A percentile compares a stretch with the other conserved stretches of the same genome.
These are phyloP conservation scores for Hippocampus kuda DNA, from an alignment of 2,797 vertebrate species.

Conservation along the genomic window DNA sequence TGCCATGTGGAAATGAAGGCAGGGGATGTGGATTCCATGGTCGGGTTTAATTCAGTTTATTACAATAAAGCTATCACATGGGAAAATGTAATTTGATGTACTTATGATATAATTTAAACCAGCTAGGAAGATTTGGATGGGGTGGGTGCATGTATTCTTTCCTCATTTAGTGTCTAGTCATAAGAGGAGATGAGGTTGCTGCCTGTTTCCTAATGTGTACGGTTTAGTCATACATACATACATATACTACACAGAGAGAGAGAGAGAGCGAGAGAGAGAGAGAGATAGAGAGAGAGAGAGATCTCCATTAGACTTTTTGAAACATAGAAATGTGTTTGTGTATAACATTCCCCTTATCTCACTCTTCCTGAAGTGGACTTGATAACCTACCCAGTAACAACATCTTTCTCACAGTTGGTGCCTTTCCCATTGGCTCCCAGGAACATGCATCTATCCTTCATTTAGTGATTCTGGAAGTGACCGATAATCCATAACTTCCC, in stretches of 20 bases:
- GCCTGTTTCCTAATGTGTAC: not conserved
- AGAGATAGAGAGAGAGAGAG: too few species aligned
- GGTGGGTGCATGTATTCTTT: not conserved
- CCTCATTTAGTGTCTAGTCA: not conserved
- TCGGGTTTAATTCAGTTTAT: slow-evolving; percentile 15
- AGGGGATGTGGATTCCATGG: slow-evolving; percentile 5
- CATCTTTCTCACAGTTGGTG: slow-evolving; percentile 14
- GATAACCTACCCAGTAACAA: slow-evolving; percentile 14
- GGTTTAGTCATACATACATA: not conserved
- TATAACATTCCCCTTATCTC: slow-evolving; percentile 4
- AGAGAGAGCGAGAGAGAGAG: too few species aligned
- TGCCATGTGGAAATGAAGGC: slow-evolving; percentile 29
- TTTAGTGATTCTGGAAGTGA: slow-evolving; percentile 64
- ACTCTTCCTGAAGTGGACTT: slow-evolving; percentile 25
- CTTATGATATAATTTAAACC: slow-evolving; percentile 1
- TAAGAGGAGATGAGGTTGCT: too few species aligned
- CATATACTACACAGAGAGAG: too few species aligned
- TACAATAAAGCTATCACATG: not conserved
- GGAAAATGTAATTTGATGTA: not conserved
- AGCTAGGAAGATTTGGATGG: not conserved
- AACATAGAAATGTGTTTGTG: not conserved
- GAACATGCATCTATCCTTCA: slow-evolving; percentile 54
- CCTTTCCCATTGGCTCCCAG: slow-evolving; percentile 48
- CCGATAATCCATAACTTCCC: slow-evolving; percentile 67
- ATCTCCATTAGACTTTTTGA: not conserved